Evolutionary conservation across 2,113 vertebrate genomes (phyloP).

Genomic region (Polypterus bichir): DNA sequence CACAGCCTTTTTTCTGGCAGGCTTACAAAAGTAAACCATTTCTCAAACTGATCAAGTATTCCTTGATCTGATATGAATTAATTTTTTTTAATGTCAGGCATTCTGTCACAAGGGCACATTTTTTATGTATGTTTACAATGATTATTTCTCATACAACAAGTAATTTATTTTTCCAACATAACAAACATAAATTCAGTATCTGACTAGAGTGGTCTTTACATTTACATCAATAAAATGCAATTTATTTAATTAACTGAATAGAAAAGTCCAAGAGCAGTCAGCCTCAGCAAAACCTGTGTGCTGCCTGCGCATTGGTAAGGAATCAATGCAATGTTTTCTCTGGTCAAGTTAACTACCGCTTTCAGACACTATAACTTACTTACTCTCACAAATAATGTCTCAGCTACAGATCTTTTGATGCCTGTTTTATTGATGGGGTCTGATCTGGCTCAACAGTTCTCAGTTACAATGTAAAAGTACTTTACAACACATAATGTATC

Average conservation of each 20-base stretch:
- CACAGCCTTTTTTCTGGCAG: no score
- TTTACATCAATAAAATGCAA: neutral
- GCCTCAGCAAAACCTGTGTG: neutral
- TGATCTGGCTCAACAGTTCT: neutral
- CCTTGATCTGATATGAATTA: no score
- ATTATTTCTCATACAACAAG: no score
- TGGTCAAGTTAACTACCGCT: neutral
- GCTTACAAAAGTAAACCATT: no score
- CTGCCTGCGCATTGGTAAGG: no score
- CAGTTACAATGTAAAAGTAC: neutral
- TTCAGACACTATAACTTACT: neutral
- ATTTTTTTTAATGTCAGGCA: no score
- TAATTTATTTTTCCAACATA: no score
- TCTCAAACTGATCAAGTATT: no score
- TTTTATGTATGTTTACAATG: no score
- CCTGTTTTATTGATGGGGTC: slow-evolving; percentile 3
- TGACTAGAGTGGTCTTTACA: neutral
- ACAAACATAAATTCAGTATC: no score
- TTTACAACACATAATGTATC: slow-evolving; percentile 1
- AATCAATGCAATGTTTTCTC: neutral
- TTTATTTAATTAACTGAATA: neutral
- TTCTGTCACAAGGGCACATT: no score
- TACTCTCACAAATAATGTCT: neutral
- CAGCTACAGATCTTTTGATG: neutral
- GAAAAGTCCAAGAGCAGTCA: neutral